Evolutionary conservation across 64 coral and sea anemone genomes (phyloP).

Genomic region (Actinia equina): DNA sequence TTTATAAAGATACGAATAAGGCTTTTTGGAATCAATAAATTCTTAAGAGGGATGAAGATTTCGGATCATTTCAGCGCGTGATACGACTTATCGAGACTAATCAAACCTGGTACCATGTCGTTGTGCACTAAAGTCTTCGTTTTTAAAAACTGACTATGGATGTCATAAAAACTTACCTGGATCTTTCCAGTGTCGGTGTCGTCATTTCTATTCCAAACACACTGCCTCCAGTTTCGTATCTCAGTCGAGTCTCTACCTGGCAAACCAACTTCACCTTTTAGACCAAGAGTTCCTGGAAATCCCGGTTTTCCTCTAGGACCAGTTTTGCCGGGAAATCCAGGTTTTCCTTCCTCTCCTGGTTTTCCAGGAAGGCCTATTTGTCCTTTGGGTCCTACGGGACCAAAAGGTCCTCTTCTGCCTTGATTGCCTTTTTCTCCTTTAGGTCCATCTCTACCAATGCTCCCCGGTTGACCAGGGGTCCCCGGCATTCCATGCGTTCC

Average conservation of each 20-base stretch:
- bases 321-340: slow-evolving; percentile 8
- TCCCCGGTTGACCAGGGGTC: slow-evolving; percentile 1
- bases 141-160: no score
- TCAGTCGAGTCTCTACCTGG: background rate
- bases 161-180: background rate
- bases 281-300: background rate
- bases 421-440: slow-evolving; percentile 12
- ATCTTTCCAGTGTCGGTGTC: background rate
- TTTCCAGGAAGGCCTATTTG: background rate
- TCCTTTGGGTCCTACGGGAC: slow-evolving; percentile 3
- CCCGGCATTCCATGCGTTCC: slow-evolving; percentile 29
- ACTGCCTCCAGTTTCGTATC: slow-evolving; percentile 1
- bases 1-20: no score
- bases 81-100: no score
- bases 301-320: slow-evolving; percentile 16
- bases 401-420: slow-evolving; percentile 1
- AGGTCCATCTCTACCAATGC: background rate
- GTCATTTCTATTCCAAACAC: slow-evolving; percentile 16
- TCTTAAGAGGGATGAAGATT: no score
- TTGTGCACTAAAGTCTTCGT: no score
- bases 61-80: no score
- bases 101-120: no score
- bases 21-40: no score
- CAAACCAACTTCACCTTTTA: background rate
- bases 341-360: background rate